Evolutionary conservation across 2,888 invertebrate species (phyloP), one percentile per base, ranked within the genome.

Genomic region (Tinea trinotella): DNA sequence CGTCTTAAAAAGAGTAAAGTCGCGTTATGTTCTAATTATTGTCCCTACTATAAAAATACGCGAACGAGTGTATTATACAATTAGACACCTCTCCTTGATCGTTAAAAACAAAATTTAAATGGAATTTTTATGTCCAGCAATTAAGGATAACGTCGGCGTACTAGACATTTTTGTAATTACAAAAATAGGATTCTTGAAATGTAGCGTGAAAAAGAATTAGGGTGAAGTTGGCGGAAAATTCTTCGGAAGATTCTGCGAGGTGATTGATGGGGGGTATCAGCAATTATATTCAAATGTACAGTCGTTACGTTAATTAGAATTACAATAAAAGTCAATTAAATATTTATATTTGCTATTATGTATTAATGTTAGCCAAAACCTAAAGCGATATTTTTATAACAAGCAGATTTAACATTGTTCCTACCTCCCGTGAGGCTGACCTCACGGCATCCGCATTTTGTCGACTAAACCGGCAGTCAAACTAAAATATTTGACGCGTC

Each of bases 71-170:
- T 85, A 85, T 85, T 85, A 85, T 85, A 82, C 84, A 85, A 85
- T 85, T 84, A 85, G 84, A 81, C 82, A 83, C 82, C 79, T 81
- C 78, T 79, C 82, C 79, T 69, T 66, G 80, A 84, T 84, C 81
- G 83, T 84, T 84, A 85, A 85, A 86, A 85, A 76, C 86, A 82
- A 86, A 87, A 87, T 85, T 87, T 85, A 82, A 86, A 87, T 87
- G 86, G 86, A 87, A 86, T 87, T 87, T 86, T 86, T 86, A 86
- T 85, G 85, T 85, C 77, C 82, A 82, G 82, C 83, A 85, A 84
- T 85, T 85, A 85, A 85, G 85, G 84, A 84, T 83, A 85, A 84
- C 79, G 84, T 81, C 76, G 81, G 73, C 76, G 81, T 80, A 79
- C 79, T 82, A 82, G 84, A 85, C 84, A 83, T 84, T 85, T 84